phyloP scores from a whole-genome alignment of 2,888 invertebrate genomes.

The Aelia acuminata region DNA sequence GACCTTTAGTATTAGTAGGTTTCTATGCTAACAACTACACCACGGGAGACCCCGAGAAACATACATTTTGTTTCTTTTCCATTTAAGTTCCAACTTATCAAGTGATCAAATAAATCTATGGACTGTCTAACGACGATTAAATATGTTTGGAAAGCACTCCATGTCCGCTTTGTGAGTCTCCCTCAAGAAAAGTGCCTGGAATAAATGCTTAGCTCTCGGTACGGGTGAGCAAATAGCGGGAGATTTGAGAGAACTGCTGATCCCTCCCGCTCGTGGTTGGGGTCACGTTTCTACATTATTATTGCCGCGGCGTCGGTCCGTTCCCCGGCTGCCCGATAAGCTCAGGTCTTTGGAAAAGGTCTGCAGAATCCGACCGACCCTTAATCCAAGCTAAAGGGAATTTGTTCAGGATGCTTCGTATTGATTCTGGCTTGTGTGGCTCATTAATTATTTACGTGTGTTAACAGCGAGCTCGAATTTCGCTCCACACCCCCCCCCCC shows the following conservation, averaged over 20 bases:
- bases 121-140: too few relatives aligned
- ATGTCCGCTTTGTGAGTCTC: background rate
- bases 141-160: background rate
- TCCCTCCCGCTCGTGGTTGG: background rate
- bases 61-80: too few relatives aligned
- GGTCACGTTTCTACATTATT: constrained; percentile 11
- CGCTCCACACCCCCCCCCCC: too few relatives aligned
- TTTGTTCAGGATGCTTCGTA: background rate
- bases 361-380: background rate
- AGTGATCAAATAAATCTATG: too few relatives aligned
- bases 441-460: background rate
- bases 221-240: background rate
- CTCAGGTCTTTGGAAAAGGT: background rate
- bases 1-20: too few relatives aligned
- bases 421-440: background rate
- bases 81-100: too few relatives aligned
- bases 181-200: background rate
- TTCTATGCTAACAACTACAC: too few relatives aligned
- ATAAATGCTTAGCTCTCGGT: background rate
- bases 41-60: too few relatives aligned
- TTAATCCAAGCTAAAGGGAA: background rate
- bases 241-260: constrained; percentile 23
- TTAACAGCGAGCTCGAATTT: background rate
- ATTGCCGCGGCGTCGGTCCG: background rate
- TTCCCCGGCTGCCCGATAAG: background rate